A percentile compares a stretch with the other conserved stretches of the same genome.
Conservation (phyloP, 1,140 invertebrate species). For the Drosophila takahashii region DNA sequence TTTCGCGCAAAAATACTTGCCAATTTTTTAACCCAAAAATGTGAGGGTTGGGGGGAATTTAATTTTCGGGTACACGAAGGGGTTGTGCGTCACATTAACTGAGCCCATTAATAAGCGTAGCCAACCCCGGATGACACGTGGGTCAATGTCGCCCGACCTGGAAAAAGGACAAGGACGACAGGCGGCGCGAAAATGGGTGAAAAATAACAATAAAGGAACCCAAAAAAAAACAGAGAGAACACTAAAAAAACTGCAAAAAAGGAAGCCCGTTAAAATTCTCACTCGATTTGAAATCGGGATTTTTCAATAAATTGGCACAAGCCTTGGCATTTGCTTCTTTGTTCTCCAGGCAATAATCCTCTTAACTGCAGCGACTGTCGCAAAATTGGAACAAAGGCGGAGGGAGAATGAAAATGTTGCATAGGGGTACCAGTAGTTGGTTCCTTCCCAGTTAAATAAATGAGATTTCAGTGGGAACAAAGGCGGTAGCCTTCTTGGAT, state of each 20-base stretch:
- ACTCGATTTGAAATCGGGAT: slow-evolving; percentile 58
- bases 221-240: slow-evolving; percentile 30
- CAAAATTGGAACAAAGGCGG: slow-evolving; percentile 65
- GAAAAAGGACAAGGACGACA: slow-evolving; percentile 47
- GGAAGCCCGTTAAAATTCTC: slow-evolving; percentile 61
- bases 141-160: slow-evolving; percentile 65
- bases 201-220: slow-evolving; percentile 48
- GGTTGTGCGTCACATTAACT: slow-evolving; percentile 71
- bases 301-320: slow-evolving; percentile 80
- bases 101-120: slow-evolving; percentile 83
- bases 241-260: slow-evolving; percentile 19
- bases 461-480: slow-evolving; percentile 58
- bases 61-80: slow-evolving; percentile 60
- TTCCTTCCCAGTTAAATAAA: slow-evolving; percentile 52
- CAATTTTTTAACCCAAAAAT: slow-evolving; percentile 76
- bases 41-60: slow-evolving; percentile 37
- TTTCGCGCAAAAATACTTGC: slow-evolving; percentile 59
- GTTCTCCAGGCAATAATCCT: slow-evolving; percentile 71
- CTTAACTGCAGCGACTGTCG: slow-evolving; percentile 81
- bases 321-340: slow-evolving; percentile 38
- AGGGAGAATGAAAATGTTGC: slow-evolving; percentile 23
- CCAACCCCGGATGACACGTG: slow-evolving; percentile 76
- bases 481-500: slow-evolving; percentile 32
- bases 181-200: slow-evolving; percentile 63
- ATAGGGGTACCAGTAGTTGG: slow-evolving; percentile 44